Evolutionary conservation across 2,113 vertebrate species (phyloP).

Genomic region (Saimiri boliviensis): DNA sequence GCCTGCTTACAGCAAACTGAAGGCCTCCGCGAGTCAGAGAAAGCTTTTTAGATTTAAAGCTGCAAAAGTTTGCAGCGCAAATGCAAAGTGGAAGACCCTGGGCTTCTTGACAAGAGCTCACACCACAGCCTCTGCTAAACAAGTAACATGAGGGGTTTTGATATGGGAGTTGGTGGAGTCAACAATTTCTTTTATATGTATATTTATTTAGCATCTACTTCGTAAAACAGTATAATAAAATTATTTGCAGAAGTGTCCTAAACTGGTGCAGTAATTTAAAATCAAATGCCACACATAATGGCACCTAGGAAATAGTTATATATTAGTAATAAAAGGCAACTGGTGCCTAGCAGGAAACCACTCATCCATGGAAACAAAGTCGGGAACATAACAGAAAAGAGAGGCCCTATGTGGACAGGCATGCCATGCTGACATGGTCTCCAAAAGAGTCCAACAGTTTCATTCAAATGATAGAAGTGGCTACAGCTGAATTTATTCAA

Average conservation of each 20-base stretch:
- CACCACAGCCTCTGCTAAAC: not conserved
- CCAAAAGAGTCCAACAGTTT: not conserved
- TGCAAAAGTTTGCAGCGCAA: not conserved
- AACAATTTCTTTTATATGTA: not conserved
- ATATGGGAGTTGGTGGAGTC: not conserved
- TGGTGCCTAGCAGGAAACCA: not conserved
- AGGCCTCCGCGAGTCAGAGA: not conserved
- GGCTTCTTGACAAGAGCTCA: not conserved
- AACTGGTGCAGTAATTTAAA: not conserved
- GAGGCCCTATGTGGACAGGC: fast-evolving
- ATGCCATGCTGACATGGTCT: not conserved
- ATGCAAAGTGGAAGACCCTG: not conserved
- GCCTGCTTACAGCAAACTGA: not conserved
- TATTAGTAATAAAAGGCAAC: not conserved
- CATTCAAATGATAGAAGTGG: not conserved
- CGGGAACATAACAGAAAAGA: not conserved
- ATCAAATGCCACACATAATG: not conserved
- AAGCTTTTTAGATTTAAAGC: not conserved
- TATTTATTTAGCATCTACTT: not conserved
- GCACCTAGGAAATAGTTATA: not conserved
- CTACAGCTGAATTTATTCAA: not conserved
- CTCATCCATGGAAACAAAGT: not conserved
- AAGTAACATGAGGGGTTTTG: not conserved
- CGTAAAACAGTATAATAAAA: not conserved
- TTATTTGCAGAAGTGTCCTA: not conserved